Percentiles rank a stretch among this genome's conserved stretches.
phyloP scores from a whole-genome alignment of 2,888 invertebrate species.

The Teleogryllus oceanicus region DNA sequence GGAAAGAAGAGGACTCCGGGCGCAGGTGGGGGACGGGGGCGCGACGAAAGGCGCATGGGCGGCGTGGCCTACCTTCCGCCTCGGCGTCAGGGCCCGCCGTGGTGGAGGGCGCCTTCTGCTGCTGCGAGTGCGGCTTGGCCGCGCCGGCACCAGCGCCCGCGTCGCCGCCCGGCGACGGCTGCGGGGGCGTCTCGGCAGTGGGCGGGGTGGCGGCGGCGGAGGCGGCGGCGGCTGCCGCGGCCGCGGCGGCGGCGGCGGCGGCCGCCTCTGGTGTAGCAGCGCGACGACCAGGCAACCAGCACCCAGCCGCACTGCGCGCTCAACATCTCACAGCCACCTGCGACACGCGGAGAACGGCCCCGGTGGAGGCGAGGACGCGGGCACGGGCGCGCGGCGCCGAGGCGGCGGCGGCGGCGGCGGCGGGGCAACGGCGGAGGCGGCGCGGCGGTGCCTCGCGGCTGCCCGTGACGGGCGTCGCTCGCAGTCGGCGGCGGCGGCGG shows the following conservation, averaged over 20 bases:
- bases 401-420: too few relatives aligned
- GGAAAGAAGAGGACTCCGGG: too few relatives aligned
- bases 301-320: constrained; percentile 34
- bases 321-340: constrained; percentile 34
- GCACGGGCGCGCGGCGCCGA: too few relatives aligned
- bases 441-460: too few relatives aligned
- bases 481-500: too few relatives aligned
- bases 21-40: too few relatives aligned
- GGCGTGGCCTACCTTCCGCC: neutral
- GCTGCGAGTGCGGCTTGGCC: neutral
- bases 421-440: too few relatives aligned
- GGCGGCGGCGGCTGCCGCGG: neutral
- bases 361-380: too few relatives aligned
- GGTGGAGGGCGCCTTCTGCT: neutral
- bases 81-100: neutral
- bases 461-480: too few relatives aligned
- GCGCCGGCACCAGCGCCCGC: neutral
- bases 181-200: neutral
- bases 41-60: neutral
- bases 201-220: neutral
- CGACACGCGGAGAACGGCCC: constrained; percentile 4
- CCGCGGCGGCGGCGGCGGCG: neutral
- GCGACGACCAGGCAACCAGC: constrained; percentile 34
- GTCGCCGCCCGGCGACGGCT: neutral
- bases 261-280: constrained; percentile 31